Percentiles rank a stretch among this genome's conserved stretches.
Evolutionary conservation across 2,888 invertebrate genomes (phyloP).

Genomic region (Lepetodrilus schrolli): DNA sequence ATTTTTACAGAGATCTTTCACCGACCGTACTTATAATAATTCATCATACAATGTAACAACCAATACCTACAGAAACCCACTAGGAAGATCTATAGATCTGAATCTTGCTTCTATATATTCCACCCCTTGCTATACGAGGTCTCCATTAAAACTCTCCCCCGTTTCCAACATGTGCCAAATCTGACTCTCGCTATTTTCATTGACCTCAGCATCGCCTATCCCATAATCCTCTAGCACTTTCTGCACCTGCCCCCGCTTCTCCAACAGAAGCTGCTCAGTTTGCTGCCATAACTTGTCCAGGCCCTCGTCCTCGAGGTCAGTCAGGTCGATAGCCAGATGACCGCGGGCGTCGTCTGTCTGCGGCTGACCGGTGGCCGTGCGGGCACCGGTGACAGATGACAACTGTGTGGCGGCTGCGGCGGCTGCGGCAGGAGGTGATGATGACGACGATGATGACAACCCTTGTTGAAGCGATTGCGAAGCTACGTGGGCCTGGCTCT

Average conservation of each 20-base stretch:
- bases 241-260: constrained; percentile 46
- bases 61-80: too few relatives aligned
- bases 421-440: too few relatives aligned
- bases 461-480: too few relatives aligned
- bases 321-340: not conserved
- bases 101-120: too few relatives aligned
- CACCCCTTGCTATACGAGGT: constrained; percentile 52
- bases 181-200: constrained; percentile 63
- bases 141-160: constrained; percentile 58
- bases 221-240: constrained; percentile 60
- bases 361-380: not conserved
- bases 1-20: too few relatives aligned
- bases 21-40: too few relatives aligned
- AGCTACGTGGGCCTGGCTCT: not conserved
- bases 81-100: too few relatives aligned
- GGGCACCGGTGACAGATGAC: constrained; percentile 10
- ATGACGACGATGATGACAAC: too few relatives aligned
- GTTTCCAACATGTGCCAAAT: constrained; percentile 65
- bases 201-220: constrained; percentile 59
- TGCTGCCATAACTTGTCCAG: constrained; percentile 55
- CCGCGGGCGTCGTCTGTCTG: not conserved
- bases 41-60: too few relatives aligned
- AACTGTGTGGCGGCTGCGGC: not conserved
- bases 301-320: not conserved
- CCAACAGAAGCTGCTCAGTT: constrained; percentile 56